Evolutionary conservation across 2,113 vertebrate genomes (phyloP).

Genomic region (Saguinus imperator): DNA sequence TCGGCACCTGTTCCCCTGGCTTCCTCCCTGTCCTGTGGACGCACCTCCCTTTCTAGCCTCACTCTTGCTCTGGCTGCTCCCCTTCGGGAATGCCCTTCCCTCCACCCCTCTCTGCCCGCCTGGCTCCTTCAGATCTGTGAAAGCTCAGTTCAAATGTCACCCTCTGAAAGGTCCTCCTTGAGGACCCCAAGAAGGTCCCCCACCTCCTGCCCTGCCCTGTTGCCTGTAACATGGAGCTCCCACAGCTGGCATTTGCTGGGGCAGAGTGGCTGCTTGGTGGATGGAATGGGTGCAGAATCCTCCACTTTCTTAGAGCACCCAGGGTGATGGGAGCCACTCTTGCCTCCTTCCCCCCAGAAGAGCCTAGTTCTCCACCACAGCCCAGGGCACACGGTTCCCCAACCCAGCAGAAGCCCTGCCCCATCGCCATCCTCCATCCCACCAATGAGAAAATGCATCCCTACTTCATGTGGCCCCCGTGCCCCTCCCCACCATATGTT

Average conservation of each 20-base stretch:
- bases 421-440: accelerated
- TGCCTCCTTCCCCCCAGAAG: not conserved
- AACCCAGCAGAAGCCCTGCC: not conserved
- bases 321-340: not conserved
- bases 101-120: not conserved
- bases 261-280: accelerated
- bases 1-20: not conserved
- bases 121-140: not conserved
- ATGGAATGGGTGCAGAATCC: too few species aligned
- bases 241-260: accelerated
- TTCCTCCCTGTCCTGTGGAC: not conserved
- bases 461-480: not conserved
- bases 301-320: not conserved
- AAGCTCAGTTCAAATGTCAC: not conserved
- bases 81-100: not conserved
- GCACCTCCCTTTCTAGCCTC: not conserved
- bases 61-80: not conserved
- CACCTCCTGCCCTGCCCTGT: not conserved
- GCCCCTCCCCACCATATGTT: constrained; percentile 71
- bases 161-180: not conserved
- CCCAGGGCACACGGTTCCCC: not conserved
- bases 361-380: not conserved
- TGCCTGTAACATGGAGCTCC: not conserved
- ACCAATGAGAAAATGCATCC: constrained; percentile 55
- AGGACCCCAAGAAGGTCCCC: not conserved